phyloP scores from a whole-genome alignment of 1,140 invertebrate genomes.

The Scylla paramamosain region DNA sequence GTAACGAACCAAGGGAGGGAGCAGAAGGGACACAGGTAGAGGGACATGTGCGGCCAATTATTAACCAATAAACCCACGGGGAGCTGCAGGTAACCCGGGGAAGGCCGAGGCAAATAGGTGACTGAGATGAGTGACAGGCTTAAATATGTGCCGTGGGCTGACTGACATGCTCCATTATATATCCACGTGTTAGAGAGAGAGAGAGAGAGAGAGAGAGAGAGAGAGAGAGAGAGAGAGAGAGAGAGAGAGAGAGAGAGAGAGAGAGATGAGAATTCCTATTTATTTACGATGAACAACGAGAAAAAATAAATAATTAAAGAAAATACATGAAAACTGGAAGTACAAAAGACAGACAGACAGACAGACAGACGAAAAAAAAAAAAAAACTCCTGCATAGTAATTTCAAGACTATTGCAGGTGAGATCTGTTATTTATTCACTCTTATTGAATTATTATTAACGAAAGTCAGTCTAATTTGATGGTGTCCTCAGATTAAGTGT shows the following conservation, averaged over 20 bases:
- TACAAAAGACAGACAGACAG: no score
- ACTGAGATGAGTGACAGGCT: neutral
- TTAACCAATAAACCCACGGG: neutral
- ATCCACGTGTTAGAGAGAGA: neutral
- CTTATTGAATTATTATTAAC: no score
- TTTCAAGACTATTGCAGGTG: no score
- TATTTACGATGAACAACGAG: neutral
- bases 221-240: neutral
- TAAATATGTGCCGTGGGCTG: neutral
- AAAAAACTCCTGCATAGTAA: no score
- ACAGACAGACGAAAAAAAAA: no score
- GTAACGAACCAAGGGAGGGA: neutral
- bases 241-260: no score
- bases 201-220: slow-evolving; percentile 36
- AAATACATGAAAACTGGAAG: no score
- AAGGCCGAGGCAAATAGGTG: neutral
- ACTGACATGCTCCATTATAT: neutral
- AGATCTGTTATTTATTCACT: no score
- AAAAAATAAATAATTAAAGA: no score
- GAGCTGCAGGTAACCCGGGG: neutral
- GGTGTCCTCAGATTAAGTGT: no score
- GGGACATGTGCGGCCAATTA: neutral
- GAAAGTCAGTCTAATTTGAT: no score
- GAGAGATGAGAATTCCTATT: no score
- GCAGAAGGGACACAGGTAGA: neutral